A percentile compares a stretch with the other conserved stretches of the same genome.
Evolutionary conservation across 2,888 invertebrate species (phyloP).

Genomic region (Aethes cnicana): DNA sequence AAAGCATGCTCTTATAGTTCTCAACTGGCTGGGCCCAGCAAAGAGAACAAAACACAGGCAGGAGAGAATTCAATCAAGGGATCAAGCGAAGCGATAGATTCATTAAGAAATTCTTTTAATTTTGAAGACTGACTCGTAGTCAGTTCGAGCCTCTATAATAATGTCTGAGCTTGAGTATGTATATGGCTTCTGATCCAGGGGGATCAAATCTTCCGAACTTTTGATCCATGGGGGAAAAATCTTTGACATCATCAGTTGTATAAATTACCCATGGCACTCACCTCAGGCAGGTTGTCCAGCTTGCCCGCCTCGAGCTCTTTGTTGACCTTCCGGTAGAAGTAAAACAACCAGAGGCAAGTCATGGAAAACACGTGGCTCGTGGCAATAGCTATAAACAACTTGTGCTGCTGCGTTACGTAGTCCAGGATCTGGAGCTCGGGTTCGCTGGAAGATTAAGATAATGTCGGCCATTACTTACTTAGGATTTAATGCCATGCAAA

Average conservation of each 20-base stretch:
- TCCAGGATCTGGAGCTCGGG: conserved; percentile 94
- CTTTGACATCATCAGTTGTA: background rate
- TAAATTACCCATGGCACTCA: conserved; percentile 45
- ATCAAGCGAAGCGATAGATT: too few relatives aligned
- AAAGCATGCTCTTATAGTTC: too few relatives aligned
- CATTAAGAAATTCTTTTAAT: too few relatives aligned
- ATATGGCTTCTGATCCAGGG: too few relatives aligned
- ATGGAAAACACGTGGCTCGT: conserved; percentile 89
- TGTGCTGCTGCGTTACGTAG: conserved; percentile 95
- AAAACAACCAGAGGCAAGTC: conserved; percentile 89
- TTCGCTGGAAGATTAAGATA: conserved; percentile 72
- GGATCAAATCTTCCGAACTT: background rate
- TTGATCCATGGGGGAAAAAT: too few relatives aligned
- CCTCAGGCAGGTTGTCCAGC: conserved; percentile 90
- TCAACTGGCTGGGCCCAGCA: too few relatives aligned
- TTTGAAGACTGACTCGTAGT: too few relatives aligned
- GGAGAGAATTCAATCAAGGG: too few relatives aligned
- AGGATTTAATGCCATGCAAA: too few relatives aligned
- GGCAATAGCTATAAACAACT: conserved; percentile 93
- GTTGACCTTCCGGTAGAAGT: conserved; percentile 88
- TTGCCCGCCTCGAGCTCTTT: conserved; percentile 89
- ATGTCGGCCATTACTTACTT: background rate
- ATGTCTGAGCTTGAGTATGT: too few relatives aligned
- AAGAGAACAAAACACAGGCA: too few relatives aligned
- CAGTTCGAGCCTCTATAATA: too few relatives aligned